Percentiles rank a stretch among this genome's conserved stretches.
Conservation (phyloP, 37 sponge, comb jelly and placozoan species). For the Halisarca cf. caerulea region DNA sequence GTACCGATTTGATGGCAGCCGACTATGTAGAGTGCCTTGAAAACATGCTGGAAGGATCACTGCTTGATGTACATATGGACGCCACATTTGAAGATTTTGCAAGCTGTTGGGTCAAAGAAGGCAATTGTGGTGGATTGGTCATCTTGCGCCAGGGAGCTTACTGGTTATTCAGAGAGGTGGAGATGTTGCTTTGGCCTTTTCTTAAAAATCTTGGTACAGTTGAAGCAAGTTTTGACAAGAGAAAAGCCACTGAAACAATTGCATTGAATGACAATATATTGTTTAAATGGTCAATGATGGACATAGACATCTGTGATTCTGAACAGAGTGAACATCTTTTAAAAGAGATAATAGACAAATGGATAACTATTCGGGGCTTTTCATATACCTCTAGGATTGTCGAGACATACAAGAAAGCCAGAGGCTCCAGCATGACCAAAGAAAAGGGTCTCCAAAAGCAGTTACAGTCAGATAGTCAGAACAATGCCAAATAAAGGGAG, state of each 20-base stretch:
- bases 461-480: not conserved
- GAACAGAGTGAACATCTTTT: not conserved
- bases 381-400: not conserved
- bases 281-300: conserved; percentile 3
- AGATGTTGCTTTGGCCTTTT: not conserved
- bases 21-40: not conserved
- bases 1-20: not conserved
- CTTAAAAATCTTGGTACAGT: not conserved
- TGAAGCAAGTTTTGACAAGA: not conserved
- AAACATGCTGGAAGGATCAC: conserved; percentile 6
- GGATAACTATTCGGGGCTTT: conserved; percentile 20
- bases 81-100: not conserved
- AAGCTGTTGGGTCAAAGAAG: not conserved
- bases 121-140: conserved; percentile 3
- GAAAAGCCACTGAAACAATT: not conserved
- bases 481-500: not conserved
- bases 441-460: not conserved
- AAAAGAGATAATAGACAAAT: not conserved
- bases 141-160: not conserved
- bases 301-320: not conserved
- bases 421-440: not conserved
- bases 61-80: not conserved
- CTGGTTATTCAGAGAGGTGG: not conserved
- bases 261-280: not conserved
- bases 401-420: not conserved